Evolutionary conservation across 2,888 invertebrate species (phyloP).

Genomic region (Drosophila picticornis): DNA sequence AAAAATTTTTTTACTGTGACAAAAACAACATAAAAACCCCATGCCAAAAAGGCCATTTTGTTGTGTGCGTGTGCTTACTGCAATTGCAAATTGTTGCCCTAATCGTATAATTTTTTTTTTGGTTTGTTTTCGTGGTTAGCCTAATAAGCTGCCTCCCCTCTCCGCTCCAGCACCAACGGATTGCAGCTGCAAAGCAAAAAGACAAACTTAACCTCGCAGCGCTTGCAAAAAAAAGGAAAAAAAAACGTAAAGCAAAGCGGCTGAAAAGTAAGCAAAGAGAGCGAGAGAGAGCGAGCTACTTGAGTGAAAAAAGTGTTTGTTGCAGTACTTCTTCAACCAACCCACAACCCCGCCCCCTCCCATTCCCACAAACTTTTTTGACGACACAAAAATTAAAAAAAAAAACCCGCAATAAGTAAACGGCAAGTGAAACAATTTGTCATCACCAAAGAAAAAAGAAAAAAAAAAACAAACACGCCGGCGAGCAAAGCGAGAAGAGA

Average conservation of each 20-base stretch:
- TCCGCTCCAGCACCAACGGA: constrained; percentile 38
- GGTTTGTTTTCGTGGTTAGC: constrained; percentile 52
- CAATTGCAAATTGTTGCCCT: constrained; percentile 46
- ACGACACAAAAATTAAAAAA: constrained; percentile 15
- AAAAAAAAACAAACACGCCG: constrained; percentile 35
- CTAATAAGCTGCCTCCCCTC: constrained; percentile 33
- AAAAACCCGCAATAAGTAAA: constrained; percentile 23
- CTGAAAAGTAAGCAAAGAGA: constrained; percentile 27
- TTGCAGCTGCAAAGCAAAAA: constrained; percentile 60
- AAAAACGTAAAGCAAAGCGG: constrained; percentile 48
- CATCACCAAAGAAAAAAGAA: constrained; percentile 14
- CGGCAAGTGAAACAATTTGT: constrained; percentile 31
- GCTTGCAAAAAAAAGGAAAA: constrained; percentile 49
- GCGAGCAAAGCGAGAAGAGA: constrained; percentile 38
- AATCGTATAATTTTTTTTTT: constrained; percentile 51
- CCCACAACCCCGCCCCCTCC: not conserved
- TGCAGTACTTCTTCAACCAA: constrained; percentile 30
- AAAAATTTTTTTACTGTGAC: constrained; percentile 73
- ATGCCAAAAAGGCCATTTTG: constrained; percentile 35
- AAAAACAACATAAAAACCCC: constrained; percentile 56
- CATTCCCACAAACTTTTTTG: constrained; percentile 5
- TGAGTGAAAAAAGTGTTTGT: constrained; percentile 59
- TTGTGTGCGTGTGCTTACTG: constrained; percentile 45
- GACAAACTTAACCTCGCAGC: constrained; percentile 76
- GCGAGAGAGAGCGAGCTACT: constrained; percentile 29